A percentile compares a stretch with the other conserved stretches of the same genome.
Evolutionary conservation across 2,888 invertebrate species (phyloP).

Genomic region (Cryptocheilus praepositus): DNA sequence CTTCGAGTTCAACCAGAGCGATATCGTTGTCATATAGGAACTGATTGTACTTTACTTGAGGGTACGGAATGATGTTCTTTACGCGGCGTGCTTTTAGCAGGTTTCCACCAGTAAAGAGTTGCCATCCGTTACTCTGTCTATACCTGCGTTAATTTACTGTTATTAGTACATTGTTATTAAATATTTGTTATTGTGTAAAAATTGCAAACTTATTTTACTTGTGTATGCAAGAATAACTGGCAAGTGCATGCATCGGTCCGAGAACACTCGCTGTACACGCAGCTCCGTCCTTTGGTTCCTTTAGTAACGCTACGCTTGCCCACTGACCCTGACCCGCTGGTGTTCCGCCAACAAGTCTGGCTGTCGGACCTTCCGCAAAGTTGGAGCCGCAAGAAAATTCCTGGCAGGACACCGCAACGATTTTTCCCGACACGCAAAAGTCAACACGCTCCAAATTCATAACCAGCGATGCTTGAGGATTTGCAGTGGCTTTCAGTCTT

Average conservation of each 20-base stretch:
- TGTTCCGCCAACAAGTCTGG: conserved; percentile 76
- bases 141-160: conserved; percentile 48
- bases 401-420: conserved; percentile 78
- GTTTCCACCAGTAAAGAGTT: conserved; percentile 66
- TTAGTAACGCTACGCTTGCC: conserved; percentile 78
- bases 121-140: conserved; percentile 67
- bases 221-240: conserved; percentile 73
- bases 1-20: conserved; percentile 77
- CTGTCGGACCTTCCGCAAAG: conserved; percentile 68
- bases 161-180: neutral
- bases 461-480: conserved; percentile 67
- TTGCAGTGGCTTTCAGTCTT: conserved; percentile 64
- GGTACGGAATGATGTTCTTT: conserved; percentile 76
- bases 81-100: conserved; percentile 66
- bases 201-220: conserved; percentile 54
- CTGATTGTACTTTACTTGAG: conserved; percentile 79
- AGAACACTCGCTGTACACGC: conserved; percentile 73
- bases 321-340: conserved; percentile 76
- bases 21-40: conserved; percentile 79
- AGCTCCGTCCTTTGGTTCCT: conserved; percentile 66
- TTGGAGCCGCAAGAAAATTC: conserved; percentile 74
- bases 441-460: conserved; percentile 74
- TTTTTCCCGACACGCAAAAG: conserved; percentile 72
- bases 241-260: conserved; percentile 71
- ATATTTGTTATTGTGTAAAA: neutral